phyloP scores from a whole-genome alignment of 2,113 vertebrate species.

The Vicugna pacos region DNA sequence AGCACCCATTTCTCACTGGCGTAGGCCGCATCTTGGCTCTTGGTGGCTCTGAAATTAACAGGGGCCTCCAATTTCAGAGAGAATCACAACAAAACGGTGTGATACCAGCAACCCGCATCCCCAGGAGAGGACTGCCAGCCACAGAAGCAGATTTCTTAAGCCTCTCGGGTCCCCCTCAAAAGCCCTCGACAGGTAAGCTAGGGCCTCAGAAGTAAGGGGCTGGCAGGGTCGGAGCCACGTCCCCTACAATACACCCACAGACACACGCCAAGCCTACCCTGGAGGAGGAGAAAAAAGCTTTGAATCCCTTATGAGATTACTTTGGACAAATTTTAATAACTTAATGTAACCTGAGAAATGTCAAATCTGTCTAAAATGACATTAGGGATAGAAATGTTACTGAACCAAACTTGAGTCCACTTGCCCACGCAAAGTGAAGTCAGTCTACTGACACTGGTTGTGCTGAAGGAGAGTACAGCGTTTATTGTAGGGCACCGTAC shows the following conservation, averaged over 20 bases:
- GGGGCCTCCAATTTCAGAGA: slow-evolving; percentile 26
- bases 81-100: slow-evolving; percentile 3
- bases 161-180: not conserved
- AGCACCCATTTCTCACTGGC: not conserved
- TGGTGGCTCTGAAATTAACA: not conserved
- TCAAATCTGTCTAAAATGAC: not conserved
- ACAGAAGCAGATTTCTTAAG: not conserved
- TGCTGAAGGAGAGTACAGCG: no score
- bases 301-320: not conserved
- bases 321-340: slow-evolving; percentile 31
- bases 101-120: fast-evolving
- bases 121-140: not conserved
- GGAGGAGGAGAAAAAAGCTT: not conserved
- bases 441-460: no score
- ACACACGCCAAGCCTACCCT: not conserved
- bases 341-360: not conserved
- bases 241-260: not conserved
- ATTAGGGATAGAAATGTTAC: not conserved
- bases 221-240: not conserved
- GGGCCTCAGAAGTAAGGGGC: not conserved
- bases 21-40: not conserved
- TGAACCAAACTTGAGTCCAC: no score
- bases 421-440: no score
- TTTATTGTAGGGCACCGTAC: no score
- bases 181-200: not conserved